Percentiles rank a stretch among this genome's conserved stretches.
Evolutionary conservation across 1,140 invertebrate genomes (phyloP).

Genomic region (Neuroterus valhalla): DNA sequence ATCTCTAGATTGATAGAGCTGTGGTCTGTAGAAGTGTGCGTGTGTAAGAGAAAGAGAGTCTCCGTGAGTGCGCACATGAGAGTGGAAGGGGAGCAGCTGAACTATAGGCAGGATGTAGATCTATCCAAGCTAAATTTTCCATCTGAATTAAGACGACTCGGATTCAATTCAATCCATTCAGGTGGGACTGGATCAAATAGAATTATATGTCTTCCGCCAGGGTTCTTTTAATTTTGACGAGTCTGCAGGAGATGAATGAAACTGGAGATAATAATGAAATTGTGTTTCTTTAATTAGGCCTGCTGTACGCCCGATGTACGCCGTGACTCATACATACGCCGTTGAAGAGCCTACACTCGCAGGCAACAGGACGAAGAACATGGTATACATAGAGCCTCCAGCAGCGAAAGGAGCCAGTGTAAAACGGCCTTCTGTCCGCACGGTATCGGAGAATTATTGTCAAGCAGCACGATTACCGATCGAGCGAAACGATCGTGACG

Average conservation of each 20-base stretch:
- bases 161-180: too few relatives aligned
- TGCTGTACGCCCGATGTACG: conserved; percentile 43
- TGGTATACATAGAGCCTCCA: conserved; percentile 69
- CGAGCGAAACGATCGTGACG: conserved; percentile 9
- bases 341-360: conserved; percentile 21
- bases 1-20: too few relatives aligned
- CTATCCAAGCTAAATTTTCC: too few relatives aligned
- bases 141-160: too few relatives aligned
- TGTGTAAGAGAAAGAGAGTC: too few relatives aligned
- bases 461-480: conserved; percentile 38
- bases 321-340: conserved; percentile 39
- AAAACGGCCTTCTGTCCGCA: conserved; percentile 69
- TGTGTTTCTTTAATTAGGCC: conserved; percentile 4
- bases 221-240: not conserved
- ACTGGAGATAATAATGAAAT: not conserved
- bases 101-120: too few relatives aligned
- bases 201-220: too few relatives aligned
- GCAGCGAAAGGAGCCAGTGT: conserved; percentile 67
- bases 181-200: too few relatives aligned
- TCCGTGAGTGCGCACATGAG: too few relatives aligned
- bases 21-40: too few relatives aligned
- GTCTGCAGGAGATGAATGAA: too few relatives aligned
- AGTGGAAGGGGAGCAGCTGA: too few relatives aligned
- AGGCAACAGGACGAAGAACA: conserved; percentile 49
- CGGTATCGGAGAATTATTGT: conserved; percentile 49